Conservation (phyloP, 1,140 invertebrate genomes). For the Chionoecetes opilio region DNA sequence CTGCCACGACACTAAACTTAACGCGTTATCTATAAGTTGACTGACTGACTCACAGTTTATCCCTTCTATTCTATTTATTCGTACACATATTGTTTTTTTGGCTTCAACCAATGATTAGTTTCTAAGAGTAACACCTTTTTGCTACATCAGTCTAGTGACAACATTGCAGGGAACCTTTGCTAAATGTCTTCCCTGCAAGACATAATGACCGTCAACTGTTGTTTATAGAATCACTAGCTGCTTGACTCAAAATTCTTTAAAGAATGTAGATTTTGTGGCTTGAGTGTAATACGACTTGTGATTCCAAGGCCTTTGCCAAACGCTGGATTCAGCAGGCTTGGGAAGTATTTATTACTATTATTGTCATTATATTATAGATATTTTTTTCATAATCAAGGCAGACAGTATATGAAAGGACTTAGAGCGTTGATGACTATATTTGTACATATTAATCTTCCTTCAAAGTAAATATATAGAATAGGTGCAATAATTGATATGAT, state of each 20-base stretch:
- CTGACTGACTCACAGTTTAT: not conserved
- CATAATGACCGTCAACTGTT: no score
- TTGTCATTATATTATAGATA: constrained; percentile 33
- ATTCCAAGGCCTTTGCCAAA: not conserved
- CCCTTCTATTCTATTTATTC: not conserved
- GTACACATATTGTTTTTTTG: not conserved
- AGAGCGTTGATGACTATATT: not conserved
- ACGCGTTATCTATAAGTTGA: not conserved
- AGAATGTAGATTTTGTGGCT: not conserved
- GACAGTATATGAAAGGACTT: not conserved
- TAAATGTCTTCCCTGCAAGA: not conserved
- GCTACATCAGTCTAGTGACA: not conserved
- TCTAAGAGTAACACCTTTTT: not conserved
- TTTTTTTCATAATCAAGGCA: not conserved
- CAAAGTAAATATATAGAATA: not conserved
- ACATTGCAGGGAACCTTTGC: not conserved
- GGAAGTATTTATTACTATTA: not conserved
- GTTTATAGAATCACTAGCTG: not conserved
- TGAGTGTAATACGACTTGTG: not conserved
- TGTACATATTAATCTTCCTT: not conserved
- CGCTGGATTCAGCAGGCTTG: not conserved
- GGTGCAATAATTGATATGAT: not conserved
- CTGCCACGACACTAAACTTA: no score
- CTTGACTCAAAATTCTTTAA: not conserved
- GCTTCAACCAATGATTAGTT: constrained; percentile 29